Evolutionary conservation across 1,140 invertebrate species (phyloP), one percentile per base, ranked within the genome.

Genomic region (Nilaparvata lugens): DNA sequence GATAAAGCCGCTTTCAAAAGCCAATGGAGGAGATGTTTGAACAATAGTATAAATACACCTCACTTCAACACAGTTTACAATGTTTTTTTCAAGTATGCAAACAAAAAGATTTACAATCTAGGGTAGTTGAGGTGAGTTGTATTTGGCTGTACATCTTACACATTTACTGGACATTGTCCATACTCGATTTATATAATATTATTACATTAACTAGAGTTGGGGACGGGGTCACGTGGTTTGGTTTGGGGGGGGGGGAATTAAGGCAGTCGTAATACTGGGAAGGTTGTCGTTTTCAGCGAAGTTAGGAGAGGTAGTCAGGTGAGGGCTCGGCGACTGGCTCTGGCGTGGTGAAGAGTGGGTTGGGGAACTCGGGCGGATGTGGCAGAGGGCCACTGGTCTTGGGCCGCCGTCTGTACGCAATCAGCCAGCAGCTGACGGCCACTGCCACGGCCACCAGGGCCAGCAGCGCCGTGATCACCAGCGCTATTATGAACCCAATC

Each of bases 351-450:
- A 95, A 94, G 65, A 96, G 78, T 55, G 93, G 92, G 73, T 96
- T 95, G 55, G 93, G 93, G 77, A 96, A 95, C 75, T 95, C 91
- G 64, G 91, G 88, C 55, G 93, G 93, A 79, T 96, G 93, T 64
- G 92, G 92, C 69, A 96, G 80, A 61, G 92, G 93, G 52, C 91
- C 92, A 59, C 88, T 81, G 52, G 85, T 83, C 68, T 91, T 90
- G 52, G 90, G 88, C 68, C 88, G 83, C 63, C 91, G 82, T 67
- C 92, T 78, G 76, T 94, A 95, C 61, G 93, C 93, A 82, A 95
- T 91, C 51, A 95, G 78, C 92, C 92, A 96, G 74, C 93, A 95
- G 40, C 91, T 94, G 21, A 95, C 92, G 48, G 92, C 92, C 35
- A 95, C 89, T 19, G 93, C 93, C 25, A 96, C 91, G 35, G 93